phyloP scores from a whole-genome alignment of 1,140 invertebrate species.

The Argopecten irradians region DNA sequence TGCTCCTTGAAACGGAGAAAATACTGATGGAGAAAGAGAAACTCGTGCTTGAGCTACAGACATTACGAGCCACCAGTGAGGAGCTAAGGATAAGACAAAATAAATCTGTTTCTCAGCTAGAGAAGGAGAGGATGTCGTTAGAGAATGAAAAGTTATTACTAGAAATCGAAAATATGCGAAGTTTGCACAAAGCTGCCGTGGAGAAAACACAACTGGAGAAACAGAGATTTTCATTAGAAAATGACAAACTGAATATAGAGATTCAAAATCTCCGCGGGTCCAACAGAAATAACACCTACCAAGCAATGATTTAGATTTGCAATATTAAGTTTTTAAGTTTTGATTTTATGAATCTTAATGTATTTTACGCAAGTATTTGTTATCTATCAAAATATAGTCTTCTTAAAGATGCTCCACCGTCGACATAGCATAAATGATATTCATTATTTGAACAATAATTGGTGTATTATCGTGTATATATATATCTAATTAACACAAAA shows the following conservation, averaged over 20 bases:
- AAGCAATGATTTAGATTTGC: not conserved
- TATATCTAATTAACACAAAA: too few relatives aligned
- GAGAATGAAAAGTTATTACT: not conserved
- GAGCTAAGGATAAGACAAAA: not conserved
- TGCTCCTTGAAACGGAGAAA: not conserved
- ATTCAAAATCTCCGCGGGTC: not conserved
- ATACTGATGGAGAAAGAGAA: not conserved
- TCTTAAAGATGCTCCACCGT: too few relatives aligned
- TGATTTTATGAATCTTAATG: too few relatives aligned
- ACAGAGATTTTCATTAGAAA: not conserved
- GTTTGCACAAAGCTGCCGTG: not conserved
- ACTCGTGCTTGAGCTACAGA: not conserved
- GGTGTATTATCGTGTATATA: too few relatives aligned
- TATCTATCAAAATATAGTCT: too few relatives aligned
- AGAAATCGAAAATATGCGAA: not conserved
- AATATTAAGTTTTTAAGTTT: too few relatives aligned
- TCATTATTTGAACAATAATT: too few relatives aligned
- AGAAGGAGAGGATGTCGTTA: not conserved
- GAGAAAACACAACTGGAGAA: slow-evolving; percentile 6
- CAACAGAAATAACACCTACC: not conserved
- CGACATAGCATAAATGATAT: too few relatives aligned
- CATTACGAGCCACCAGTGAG: not conserved
- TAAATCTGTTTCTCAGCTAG: not conserved
- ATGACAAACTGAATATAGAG: not conserved
- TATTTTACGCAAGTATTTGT: too few relatives aligned